phyloP scores from a whole-genome alignment of 2,113 vertebrate genomes.

The Morone chrysops region DNA sequence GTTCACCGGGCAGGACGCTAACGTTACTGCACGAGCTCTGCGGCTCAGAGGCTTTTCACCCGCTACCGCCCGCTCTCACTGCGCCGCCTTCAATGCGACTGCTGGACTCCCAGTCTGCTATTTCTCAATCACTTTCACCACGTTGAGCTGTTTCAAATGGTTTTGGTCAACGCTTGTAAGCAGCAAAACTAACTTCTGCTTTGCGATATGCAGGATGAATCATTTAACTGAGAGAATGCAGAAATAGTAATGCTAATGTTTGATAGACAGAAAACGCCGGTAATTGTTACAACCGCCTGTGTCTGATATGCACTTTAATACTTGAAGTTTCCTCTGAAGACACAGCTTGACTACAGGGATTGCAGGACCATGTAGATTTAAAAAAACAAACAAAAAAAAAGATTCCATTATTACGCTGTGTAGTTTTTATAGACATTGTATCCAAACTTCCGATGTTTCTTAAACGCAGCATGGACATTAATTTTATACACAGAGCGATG shows the following conservation, averaged over 20 bases:
- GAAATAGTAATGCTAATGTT: not conserved
- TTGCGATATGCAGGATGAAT: not conserved
- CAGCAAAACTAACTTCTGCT: accelerated
- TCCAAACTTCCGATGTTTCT: not conserved
- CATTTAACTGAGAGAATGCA: not conserved
- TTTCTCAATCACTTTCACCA: accelerated
- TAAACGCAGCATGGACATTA: conserved; percentile 1
- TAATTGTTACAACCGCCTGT: not conserved
- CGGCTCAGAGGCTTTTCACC: conserved; percentile 8
- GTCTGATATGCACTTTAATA: no score
- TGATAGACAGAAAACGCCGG: not conserved
- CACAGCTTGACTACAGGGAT: not conserved
- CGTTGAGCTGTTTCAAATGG: no score
- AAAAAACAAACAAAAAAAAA: not conserved
- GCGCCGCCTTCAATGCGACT: conserved; percentile 48
- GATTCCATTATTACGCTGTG: accelerated
- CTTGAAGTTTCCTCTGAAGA: not conserved
- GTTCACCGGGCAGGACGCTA: not conserved
- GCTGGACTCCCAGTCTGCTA: accelerated
- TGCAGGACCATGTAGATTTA: not conserved
- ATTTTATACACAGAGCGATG: not conserved
- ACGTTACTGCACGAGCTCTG: conserved; percentile 28
- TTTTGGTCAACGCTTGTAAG: not conserved
- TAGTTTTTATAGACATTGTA: accelerated
- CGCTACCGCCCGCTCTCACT: conserved; percentile 41